Evolutionary conservation across 2,888 invertebrate genomes (phyloP), one percentile per base, ranked within the genome.

Genomic region (Morpho deidamia): DNA sequence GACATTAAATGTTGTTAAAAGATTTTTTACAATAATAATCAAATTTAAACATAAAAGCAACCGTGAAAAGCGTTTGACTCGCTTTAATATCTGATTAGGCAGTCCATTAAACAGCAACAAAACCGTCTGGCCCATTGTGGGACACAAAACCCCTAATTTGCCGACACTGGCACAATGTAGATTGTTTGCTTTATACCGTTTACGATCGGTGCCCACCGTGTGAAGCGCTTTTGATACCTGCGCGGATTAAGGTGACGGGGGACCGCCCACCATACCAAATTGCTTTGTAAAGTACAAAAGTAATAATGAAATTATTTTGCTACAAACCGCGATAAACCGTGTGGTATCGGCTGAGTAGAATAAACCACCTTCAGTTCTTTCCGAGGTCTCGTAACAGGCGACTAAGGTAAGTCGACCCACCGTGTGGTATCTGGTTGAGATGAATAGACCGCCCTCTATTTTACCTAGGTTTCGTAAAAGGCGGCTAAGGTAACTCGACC

Each of bases 91-190:
- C 55, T 60, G 56, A 66, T 69, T 65, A 61, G 61, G 62, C 67
- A 66, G 67, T 41, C 61, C 66, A 70, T 69, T 69, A 66, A 54
- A 48, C 63, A 61, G 49, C 57, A 55, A 67, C 67, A 70, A 67
- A 65, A 58, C 53, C 52, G 49, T 57, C 56, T 60, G 52, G 55
- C 48, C 58, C 47, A 64, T 66, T 68, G 64, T 70, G 45, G 47
- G 42, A 53, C 51, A 68, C 64, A 68, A 66, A 67, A 56, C 55
- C 59, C 51, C 59, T 66, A 72, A 70, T 72, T 69, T 62, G 62
- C 53, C 61, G 56, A 67, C 69, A 69, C 62, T 61, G 63, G 56
- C 23, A 60, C 65, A 69, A 69, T 63, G 46, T 62, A 52, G 50
- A 56, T 53, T 53, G 62, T 59, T 54, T 49, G 62, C 55, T 62